Conservation (phyloP, 2,797 vertebrate species). For the Cichlasoma orientale region DNA sequence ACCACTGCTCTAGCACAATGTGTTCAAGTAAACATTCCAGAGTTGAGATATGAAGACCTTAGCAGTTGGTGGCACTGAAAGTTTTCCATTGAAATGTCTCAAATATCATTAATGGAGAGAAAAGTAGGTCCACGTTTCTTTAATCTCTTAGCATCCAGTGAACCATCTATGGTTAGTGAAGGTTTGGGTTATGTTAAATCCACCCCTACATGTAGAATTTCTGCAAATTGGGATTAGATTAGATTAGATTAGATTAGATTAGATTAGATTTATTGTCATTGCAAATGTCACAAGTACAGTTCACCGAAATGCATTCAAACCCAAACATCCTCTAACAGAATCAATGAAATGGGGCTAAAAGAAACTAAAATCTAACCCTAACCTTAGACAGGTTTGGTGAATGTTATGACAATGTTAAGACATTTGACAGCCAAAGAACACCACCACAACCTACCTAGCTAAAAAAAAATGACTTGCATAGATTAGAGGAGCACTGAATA, state of each 20-base stretch:
- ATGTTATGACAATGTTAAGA: background rate
- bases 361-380: background rate
- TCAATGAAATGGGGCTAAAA: background rate
- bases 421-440: too few relatives aligned
- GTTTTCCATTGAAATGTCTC: background rate
- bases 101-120: background rate
- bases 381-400: background rate
- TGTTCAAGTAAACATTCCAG: too few relatives aligned
- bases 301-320: background rate
- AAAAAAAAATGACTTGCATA: constrained; percentile 6
- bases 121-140: background rate
- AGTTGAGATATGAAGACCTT: background rate
- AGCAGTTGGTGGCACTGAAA: background rate
- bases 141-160: background rate
- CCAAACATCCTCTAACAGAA: background rate
- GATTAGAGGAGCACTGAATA: background rate
- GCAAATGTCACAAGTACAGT: too few relatives aligned
- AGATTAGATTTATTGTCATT: too few relatives aligned
- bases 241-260: background rate
- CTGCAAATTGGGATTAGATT: background rate
- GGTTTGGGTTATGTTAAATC: background rate
- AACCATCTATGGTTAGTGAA: too few relatives aligned
- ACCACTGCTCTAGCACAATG: too few relatives aligned
- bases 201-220: background rate
- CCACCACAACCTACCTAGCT: background rate